These are phyloP conservation scores for Alouatta palliata DNA, from an alignment of 2,113 vertebrate genomes.

Conservation along the genomic window DNA sequence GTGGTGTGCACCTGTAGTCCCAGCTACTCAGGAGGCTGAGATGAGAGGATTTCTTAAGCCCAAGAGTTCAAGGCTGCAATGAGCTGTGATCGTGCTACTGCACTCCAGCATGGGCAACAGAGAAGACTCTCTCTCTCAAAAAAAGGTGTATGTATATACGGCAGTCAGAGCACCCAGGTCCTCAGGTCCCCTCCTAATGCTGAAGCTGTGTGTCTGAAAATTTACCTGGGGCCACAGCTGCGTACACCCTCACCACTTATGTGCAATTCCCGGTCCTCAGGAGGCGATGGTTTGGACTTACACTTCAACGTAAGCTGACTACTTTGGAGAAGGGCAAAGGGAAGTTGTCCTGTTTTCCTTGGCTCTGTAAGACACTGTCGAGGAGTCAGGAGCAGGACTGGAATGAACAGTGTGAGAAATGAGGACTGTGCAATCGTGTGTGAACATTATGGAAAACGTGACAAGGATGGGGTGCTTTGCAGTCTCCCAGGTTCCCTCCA, in stretches of 20 bases:
- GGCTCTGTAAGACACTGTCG: not conserved
- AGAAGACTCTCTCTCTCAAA: no score
- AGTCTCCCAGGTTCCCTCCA: not conserved
- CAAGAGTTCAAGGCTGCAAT: no score
- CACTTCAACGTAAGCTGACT: not conserved
- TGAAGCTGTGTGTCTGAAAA: not conserved
- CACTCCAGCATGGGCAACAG: no score
- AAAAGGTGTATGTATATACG: no score
- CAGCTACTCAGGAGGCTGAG: no score
- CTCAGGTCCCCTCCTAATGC: not conserved
- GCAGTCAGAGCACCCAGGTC: not conserved
- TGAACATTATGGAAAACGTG: not conserved
- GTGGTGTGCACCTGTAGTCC: no score
- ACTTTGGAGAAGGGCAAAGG: no score
- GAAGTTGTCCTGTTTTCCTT: not conserved
- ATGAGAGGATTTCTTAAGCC: no score
- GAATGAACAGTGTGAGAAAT: not conserved
- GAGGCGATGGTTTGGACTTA: not conserved
- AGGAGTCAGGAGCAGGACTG: not conserved
- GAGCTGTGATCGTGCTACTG: no score
- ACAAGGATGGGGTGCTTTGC: accelerated
- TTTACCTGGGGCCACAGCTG: not conserved
- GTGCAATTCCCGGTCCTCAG: not conserved
- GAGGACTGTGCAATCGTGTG: accelerated
- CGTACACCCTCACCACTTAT: not conserved